A percentile compares a stretch with the other conserved stretches of the same genome.
Evolutionary conservation across 2,888 invertebrate genomes (phyloP).

Genomic region (Hetaerina titia): DNA sequence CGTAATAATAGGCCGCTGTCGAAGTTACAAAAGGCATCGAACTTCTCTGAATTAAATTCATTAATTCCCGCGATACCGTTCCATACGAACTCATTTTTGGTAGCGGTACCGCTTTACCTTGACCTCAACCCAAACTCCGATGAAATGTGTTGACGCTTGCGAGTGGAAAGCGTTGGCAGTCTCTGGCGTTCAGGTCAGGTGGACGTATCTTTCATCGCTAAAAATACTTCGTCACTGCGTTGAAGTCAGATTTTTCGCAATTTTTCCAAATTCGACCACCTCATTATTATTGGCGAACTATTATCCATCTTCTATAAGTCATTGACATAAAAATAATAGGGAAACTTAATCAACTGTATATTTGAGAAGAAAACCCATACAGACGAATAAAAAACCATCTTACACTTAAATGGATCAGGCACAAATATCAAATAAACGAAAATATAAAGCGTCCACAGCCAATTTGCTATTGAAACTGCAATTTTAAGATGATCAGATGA

Average conservation of each 20-base stretch:
- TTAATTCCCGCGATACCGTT: background rate
- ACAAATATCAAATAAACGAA: too few relatives aligned
- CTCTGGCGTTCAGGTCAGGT: background rate
- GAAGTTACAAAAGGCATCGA: background rate
- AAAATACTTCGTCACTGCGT: background rate
- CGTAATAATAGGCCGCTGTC: background rate
- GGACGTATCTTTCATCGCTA: background rate
- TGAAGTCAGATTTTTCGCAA: background rate
- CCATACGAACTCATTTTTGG: background rate
- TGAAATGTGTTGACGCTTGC: background rate
- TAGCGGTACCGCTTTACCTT: background rate
- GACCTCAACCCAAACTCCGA: background rate
- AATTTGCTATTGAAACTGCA: too few relatives aligned
- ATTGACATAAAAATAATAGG: too few relatives aligned
- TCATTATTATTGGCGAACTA: background rate
- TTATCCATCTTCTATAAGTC: too few relatives aligned
- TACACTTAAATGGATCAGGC: too few relatives aligned
- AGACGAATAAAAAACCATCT: too few relatives aligned
- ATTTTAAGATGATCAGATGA: too few relatives aligned
- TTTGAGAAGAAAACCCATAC: too few relatives aligned
- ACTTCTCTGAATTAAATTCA: background rate
- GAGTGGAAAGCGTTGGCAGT: background rate
- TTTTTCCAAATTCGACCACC: background rate
- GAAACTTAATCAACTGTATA: too few relatives aligned
- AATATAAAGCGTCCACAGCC: too few relatives aligned